phyloP scores from a whole-genome alignment of 2,888 invertebrate genomes.

The Chloromyia formosa region DNA sequence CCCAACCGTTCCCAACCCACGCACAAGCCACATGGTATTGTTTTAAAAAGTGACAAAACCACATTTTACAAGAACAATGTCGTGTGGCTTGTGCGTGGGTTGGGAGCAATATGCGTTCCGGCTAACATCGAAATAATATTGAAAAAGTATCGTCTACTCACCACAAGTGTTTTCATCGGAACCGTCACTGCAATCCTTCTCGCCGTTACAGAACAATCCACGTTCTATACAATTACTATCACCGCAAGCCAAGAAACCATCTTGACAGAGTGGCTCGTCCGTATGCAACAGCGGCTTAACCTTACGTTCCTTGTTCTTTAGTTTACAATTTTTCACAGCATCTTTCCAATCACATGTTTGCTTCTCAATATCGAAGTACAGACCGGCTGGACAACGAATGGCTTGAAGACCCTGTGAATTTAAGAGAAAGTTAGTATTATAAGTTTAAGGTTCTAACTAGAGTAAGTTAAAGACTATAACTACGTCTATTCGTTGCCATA shows the following conservation, averaged over 20 bases:
- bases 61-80: no score
- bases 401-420: conserved; percentile 86
- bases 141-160: conserved; percentile 66
- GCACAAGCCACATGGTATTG: no score
- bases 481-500: no score
- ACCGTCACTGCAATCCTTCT: conserved; percentile 87
- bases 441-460: no score
- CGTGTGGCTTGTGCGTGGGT: no score
- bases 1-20: no score
- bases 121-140: no score
- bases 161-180: conserved; percentile 92
- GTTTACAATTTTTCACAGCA: conserved; percentile 90
- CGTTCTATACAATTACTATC: conserved; percentile 87
- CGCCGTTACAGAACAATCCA: conserved; percentile 92
- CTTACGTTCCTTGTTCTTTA: conserved; percentile 89
- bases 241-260: conserved; percentile 87
- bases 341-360: conserved; percentile 96
- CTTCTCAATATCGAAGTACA: conserved; percentile 93
- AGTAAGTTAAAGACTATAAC: no score
- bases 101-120: no score
- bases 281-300: conserved; percentile 87
- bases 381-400: conserved; percentile 90
- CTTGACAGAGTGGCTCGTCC: conserved; percentile 88
- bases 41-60: no score
- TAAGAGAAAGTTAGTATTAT: no score